Percentiles rank a stretch among this genome's conserved stretches.
These are phyloP conservation scores for Abrostola triplasia DNA, from an alignment of 2,888 invertebrate species.

Conservation along the genomic window DNA sequence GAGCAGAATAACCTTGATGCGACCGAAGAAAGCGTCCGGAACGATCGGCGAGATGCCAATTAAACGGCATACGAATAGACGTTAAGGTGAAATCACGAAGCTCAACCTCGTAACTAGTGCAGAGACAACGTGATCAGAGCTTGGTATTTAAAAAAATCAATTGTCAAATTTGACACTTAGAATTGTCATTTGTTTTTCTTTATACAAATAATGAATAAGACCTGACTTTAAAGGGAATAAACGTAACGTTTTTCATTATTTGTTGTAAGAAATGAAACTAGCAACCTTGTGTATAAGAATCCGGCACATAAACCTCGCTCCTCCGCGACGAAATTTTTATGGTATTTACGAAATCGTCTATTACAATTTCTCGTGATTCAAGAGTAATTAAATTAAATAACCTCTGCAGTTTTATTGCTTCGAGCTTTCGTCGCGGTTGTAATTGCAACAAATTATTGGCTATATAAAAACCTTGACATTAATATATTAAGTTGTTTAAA, in stretches of 20 bases:
- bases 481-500: conserved; percentile 30
- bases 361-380: conserved; percentile 25
- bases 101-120: conserved; percentile 52
- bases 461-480: conserved; percentile 49
- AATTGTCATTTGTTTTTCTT: not conserved
- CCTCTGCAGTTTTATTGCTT: conserved; percentile 35
- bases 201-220: no score
- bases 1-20: conserved; percentile 80
- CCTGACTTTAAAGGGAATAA: no score
- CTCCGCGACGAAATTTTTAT: conserved; percentile 5
- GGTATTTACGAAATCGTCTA: conserved; percentile 23
- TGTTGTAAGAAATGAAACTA: no score
- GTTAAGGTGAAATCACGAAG: conserved; percentile 68
- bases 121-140: conserved; percentile 49
- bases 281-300: no score
- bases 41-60: conserved; percentile 73
- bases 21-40: conserved; percentile 81
- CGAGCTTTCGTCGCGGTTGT: conserved; percentile 35
- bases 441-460: conserved; percentile 17
- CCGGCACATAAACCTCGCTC: no score
- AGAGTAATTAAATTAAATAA: conserved; percentile 44
- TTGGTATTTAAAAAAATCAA: conserved; percentile 15
- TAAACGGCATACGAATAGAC: conserved; percentile 72
- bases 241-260: no score
- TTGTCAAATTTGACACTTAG: not conserved